A percentile compares a stretch with the other conserved stretches of the same genome.
Conservation (phyloP, 2,797 vertebrate species). For the Lycodopsis pacificus region DNA sequence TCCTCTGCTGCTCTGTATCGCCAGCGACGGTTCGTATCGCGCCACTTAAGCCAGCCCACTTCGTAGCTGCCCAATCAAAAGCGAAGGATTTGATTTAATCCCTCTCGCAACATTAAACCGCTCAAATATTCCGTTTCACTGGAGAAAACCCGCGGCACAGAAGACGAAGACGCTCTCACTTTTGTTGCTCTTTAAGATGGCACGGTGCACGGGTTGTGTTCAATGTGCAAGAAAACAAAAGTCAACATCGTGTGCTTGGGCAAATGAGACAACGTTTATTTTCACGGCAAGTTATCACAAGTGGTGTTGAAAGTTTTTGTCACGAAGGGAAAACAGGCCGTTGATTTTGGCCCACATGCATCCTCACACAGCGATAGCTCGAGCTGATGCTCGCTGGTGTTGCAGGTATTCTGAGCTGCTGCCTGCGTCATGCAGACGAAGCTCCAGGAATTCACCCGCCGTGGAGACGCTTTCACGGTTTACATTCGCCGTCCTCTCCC, state of each 20-base stretch:
- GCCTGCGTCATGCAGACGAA: not conserved
- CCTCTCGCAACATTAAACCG: not conserved
- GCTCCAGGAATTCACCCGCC: conserved; percentile 24
- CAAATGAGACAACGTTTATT: not conserved
- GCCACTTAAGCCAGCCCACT: no score
- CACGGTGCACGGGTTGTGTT: not conserved
- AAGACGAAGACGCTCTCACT: no score
- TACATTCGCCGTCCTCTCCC: conserved; percentile 20
- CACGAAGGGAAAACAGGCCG: no score
- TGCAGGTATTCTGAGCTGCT: conserved; percentile 5
- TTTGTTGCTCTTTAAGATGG: not conserved
- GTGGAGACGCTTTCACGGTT: conserved; percentile 8
- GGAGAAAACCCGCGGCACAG: no score
- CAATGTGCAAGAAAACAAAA: not conserved
- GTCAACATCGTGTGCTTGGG: not conserved
- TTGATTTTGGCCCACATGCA: not conserved
- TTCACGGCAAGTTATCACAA: not conserved
- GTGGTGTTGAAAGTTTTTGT: not conserved
- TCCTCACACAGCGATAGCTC: not conserved
- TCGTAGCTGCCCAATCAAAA: no score
- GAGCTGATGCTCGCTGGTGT: not conserved
- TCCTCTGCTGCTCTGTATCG: no score
- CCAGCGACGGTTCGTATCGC: no score
- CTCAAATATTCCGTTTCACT: not conserved
- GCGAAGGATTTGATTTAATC: not conserved